Evolutionary conservation across 2,113 vertebrate genomes (phyloP), one percentile per base, ranked within the genome.

Genomic region (Eleginops maclovinus): DNA sequence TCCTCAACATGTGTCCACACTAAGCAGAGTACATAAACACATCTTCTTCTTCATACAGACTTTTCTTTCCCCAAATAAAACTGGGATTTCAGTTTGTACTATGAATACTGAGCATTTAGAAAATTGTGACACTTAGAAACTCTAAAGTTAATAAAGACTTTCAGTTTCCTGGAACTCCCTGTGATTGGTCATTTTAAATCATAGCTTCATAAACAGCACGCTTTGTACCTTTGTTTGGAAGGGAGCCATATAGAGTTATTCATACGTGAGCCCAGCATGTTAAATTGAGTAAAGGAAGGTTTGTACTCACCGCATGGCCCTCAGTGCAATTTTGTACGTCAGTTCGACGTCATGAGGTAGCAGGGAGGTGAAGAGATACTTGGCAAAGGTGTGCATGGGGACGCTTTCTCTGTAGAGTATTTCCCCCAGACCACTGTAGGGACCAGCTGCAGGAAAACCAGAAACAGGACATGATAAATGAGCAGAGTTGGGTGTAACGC

Each of bases 361-460:
- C 95, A 99, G 97, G 90, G 94, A 97, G 89, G 97, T 96, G 95
- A 99, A 99, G 31, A 99, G 96, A 96, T 97, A 98, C 96, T 99
- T 99, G 97, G 98, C 97, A 94, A 97, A 99, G 17, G 98, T 99
- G 95, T 99, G 98, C 98, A 99, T 99, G 90, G 98, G 98, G 94
- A 99, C 97, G 0, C 97, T 99, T 93, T 99, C 98, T 94, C 98
- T 95, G 93, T 98, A 97, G 77, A 97, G 93, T 15, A 98, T 88
- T 93, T 99, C 97, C 15, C 98, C 98, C 88, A 99, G 94, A 93
- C 98, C 98, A 90, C 97, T 98, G 86, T 98, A 98, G 51, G 97
- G 97, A 87, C 98, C 98, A 88, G 96, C 98, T 99, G 92, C 4
- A 81, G 83, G 77, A 91, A 16, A 83, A 17, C 66, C 71, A 70